phyloP scores from a whole-genome alignment of 2,797 vertebrate genomes.

The Linurgus olivaceus region DNA sequence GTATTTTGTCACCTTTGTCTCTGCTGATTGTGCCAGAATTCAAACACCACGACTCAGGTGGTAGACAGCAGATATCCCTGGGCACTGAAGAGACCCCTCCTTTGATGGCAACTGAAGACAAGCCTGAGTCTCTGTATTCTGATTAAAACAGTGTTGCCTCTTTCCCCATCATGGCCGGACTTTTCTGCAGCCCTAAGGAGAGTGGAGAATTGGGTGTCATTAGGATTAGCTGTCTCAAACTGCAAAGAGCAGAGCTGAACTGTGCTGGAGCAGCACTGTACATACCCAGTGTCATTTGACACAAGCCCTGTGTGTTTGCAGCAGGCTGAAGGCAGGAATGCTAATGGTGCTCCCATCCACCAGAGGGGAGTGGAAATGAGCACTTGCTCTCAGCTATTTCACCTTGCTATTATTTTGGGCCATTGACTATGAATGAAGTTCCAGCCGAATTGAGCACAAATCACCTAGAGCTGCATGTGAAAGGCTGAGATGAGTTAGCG shows the following conservation, averaged over 20 bases:
- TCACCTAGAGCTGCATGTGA: background rate
- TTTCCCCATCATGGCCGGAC: background rate
- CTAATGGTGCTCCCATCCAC: background rate
- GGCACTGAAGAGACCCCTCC: background rate
- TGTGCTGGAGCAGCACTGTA: background rate
- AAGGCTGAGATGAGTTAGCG: background rate
- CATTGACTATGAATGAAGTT: constrained; percentile 10
- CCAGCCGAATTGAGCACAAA: constrained; percentile 9
- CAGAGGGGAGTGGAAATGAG: background rate
- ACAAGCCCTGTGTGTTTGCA: background rate
- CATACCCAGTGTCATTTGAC: background rate
- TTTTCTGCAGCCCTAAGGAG: background rate
- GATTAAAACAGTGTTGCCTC: fast-evolving
- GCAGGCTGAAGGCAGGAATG: background rate
- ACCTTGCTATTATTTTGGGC: constrained; percentile 33
- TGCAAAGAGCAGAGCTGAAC: background rate
- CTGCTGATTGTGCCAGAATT: background rate
- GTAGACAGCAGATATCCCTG: background rate
- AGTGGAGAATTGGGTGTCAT: background rate
- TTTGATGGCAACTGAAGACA: background rate
- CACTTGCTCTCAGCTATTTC: background rate
- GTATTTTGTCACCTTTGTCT: background rate
- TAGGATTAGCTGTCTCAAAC: background rate
- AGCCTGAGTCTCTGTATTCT: background rate
- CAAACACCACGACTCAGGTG: background rate